Conservation (phyloP, 2,797 vertebrate species). For the Arnoldichthys spilopterus region DNA sequence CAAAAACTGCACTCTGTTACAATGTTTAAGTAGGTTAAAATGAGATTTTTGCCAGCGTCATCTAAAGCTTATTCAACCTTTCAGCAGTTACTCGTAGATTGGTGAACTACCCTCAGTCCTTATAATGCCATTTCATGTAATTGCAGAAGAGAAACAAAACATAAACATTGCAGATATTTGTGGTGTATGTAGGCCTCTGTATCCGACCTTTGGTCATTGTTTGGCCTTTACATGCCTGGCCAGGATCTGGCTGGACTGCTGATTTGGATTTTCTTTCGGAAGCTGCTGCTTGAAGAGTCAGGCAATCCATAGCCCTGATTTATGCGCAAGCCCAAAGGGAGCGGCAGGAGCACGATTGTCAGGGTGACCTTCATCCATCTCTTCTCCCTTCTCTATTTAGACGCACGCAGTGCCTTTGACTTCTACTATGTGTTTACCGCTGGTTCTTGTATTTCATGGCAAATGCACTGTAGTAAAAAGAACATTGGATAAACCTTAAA, state of each 20-base stretch:
- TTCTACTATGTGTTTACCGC: conserved; percentile 31
- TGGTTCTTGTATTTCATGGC: not conserved
- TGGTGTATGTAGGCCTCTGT: not conserved
- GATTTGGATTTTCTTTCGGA: conserved; percentile 47
- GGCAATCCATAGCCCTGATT: conserved; percentile 54
- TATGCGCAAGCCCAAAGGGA: conserved; percentile 50
- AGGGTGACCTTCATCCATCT: conserved; percentile 52
- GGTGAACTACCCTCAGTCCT: too few relatives aligned
- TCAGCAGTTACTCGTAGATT: not conserved
- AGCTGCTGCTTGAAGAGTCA: conserved; percentile 30
- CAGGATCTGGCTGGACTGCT: conserved; percentile 37
- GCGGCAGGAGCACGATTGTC: conserved; percentile 24
- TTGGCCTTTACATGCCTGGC: conserved; percentile 2
- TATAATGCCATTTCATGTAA: not conserved
- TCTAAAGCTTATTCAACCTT: not conserved
- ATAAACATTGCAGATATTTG: not conserved
- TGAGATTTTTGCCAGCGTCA: not conserved
- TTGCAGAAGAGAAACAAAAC: not conserved
- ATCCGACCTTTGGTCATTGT: not conserved
- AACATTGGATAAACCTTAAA: not conserved
- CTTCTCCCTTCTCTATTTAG: conserved; percentile 13
- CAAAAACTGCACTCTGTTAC: too few relatives aligned
- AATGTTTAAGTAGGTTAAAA: too few relatives aligned
- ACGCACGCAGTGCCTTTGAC: conserved; percentile 1
- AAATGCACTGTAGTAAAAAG: not conserved